A percentile compares a stretch with the other conserved stretches of the same genome.
Conservation (phyloP, 2,888 invertebrate genomes). For the Thumatha senex region DNA sequence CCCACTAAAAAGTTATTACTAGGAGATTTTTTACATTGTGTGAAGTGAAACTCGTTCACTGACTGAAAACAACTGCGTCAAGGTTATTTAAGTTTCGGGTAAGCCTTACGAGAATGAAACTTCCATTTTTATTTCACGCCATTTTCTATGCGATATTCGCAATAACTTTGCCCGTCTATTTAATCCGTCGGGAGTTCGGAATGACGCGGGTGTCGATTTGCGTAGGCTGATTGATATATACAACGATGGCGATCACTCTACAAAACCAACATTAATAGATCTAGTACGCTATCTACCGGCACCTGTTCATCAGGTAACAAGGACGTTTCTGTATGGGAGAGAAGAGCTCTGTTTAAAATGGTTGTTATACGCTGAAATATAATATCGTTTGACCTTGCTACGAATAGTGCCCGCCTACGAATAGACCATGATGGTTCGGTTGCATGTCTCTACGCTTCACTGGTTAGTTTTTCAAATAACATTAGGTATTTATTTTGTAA, state of each 20-base stretch:
- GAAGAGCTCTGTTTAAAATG: constrained; percentile 42
- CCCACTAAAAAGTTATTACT: too few relatives aligned
- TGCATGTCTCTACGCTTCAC: constrained; percentile 40
- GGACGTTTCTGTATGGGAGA: constrained; percentile 21
- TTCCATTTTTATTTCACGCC: constrained; percentile 12
- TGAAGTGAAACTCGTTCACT: too few relatives aligned
- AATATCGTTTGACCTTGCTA: constrained; percentile 79
- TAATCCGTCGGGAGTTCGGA: constrained; percentile 38
- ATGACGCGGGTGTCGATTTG: constrained; percentile 63
- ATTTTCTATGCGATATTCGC: too few relatives aligned
- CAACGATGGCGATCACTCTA: constrained; percentile 51
- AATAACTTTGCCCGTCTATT: constrained; percentile 45
- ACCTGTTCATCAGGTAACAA: constrained; percentile 20
- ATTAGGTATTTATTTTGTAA: constrained; percentile 16
- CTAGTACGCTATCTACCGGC: constrained; percentile 35
- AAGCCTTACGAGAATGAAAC: constrained; percentile 1
- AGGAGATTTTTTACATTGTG: too few relatives aligned
- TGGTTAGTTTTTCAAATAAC: constrained; percentile 40
- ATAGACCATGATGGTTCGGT: constrained; percentile 49
- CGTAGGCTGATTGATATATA: constrained; percentile 59
- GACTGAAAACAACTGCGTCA: too few relatives aligned
- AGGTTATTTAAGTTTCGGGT: background rate
- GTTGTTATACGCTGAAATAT: constrained; percentile 66
- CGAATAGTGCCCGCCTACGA: constrained; percentile 79
- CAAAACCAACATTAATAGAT: constrained; percentile 48